Evolutionary conservation across 2,797 vertebrate species (phyloP), one percentile per base, ranked within the genome.

Genomic region (Bovichtus diacanthus): DNA sequence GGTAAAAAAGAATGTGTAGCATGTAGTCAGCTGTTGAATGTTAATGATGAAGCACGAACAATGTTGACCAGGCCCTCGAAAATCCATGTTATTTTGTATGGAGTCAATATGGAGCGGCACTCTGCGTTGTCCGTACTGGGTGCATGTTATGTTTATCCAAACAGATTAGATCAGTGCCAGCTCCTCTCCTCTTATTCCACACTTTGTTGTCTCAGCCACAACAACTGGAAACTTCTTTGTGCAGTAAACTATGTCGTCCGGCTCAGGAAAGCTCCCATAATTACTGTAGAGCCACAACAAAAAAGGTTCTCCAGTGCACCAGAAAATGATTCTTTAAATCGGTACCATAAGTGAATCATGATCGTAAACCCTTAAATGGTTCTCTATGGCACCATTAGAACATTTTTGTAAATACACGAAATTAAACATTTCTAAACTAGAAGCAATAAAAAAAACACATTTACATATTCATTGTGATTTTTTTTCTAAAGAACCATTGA

Each of bases 161-260:
- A 90, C 84, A 88, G 75, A 88, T 87, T 70, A 25, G 4, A 81
- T 90, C 46, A 19, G 47, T 84, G 82, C 82, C 90, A 87, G 78
- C 59, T 74, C 44, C 29, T 81, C 84, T 82, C 36, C 64, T 89
- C 66, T 74, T 67, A 74, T 78, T 87, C 74, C 82, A n/a, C 67
- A 27, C 58, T 81, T 51, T 84, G 71, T 72, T 68, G 83, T 86
- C 78, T 71, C 71, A 65, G 58, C 68, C 78, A 79, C 73, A 87
- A 85, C 81, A 85, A 82, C 78, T 89, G 77, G 86, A 92, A 91
- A 85, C 59, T 72, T 90, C 62, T 86, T 83, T 78, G 81, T 79
- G 70, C 44, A 46, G 70, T 77, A 87, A 93, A 88, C 79, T 86
- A 73, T 78, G 50, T 70, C 38, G 21, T 84, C 84, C 80, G 34